phyloP scores from a whole-genome alignment of 2,888 invertebrate species.

The Ichneumoninae sp. region DNA sequence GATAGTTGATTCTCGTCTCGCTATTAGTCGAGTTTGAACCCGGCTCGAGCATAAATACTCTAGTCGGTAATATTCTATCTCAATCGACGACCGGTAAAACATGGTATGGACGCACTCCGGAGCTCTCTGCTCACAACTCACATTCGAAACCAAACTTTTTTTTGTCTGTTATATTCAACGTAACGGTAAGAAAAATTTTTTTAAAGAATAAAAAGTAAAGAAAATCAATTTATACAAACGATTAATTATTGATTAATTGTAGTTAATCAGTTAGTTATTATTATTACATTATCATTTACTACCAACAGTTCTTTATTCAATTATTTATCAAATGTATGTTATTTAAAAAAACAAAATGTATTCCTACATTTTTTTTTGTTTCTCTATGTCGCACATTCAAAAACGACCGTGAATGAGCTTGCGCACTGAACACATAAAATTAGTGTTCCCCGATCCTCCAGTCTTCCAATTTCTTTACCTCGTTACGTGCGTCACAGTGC shows the following conservation, averaged over 20 bases:
- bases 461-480: constrained; percentile 37
- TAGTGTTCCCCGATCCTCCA: constrained; percentile 38
- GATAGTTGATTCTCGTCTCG: constrained; percentile 44
- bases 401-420: neutral
- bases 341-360: constrained; percentile 2
- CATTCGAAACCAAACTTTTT: neutral
- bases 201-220: no score
- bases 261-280: no score
- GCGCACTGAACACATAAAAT: constrained; percentile 33
- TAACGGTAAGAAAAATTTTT: no score
- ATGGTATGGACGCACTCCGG: neutral
- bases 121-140: neutral
- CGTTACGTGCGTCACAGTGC: constrained; percentile 45
- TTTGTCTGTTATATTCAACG: neutral
- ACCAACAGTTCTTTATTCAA: no score
- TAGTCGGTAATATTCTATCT: neutral
- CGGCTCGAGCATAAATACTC: constrained; percentile 7
- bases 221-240: no score
- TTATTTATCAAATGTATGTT: no score
- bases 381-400: no score
- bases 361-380: no score
- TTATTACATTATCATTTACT: no score
- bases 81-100: neutral
- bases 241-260: no score
- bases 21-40: constrained; percentile 45